Conservation (phyloP, 2,113 vertebrate species). For the Gymnobelideus leadbeateri region DNA sequence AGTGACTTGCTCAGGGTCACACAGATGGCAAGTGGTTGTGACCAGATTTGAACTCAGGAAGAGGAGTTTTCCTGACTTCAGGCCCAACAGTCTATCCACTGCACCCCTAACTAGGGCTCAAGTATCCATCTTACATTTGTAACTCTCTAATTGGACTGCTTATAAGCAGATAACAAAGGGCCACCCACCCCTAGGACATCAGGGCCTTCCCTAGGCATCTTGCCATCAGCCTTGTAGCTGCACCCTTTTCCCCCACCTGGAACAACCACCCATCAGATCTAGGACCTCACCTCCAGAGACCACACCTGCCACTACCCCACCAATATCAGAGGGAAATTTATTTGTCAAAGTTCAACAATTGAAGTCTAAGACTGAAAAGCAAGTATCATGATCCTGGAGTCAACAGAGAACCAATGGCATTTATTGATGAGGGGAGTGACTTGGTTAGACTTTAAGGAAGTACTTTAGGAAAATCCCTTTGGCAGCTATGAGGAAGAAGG, state of each 20-base stretch:
- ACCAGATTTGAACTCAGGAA: neutral
- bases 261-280: neutral
- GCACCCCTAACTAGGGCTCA: neutral
- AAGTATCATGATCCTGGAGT: neutral
- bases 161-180: neutral
- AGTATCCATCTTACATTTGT: neutral
- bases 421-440: neutral
- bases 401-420: neutral
- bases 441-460: neutral
- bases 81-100: neutral
- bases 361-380: neutral
- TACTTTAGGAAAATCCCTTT: neutral
- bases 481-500: neutral
- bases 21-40: neutral
- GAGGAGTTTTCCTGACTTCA: neutral
- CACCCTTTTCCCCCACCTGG: neutral
- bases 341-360: neutral
- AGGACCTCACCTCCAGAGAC: too few species aligned
- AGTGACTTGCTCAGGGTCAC: neutral
- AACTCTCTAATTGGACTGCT: neutral
- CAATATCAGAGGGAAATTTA: neutral
- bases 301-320: neutral
- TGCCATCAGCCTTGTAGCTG: neutral
- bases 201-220: neutral
- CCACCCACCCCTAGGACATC: neutral